A percentile compares a stretch with the other conserved stretches of the same genome.
Conservation (phyloP, 2,113 vertebrate species). For the Neotragus moschatus region DNA sequence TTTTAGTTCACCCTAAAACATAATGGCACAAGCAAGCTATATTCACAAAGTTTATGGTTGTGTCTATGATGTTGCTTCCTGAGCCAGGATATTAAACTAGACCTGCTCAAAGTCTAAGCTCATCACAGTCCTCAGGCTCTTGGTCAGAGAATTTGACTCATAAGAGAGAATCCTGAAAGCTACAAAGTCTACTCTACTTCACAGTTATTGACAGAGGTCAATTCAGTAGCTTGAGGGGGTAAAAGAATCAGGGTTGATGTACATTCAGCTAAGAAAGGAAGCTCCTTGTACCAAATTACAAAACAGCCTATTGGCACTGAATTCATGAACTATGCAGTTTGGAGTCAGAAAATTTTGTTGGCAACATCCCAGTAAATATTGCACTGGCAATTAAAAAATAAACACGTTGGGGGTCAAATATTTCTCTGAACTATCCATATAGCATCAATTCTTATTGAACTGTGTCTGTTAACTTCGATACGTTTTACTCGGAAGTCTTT, state of each 20-base stretch:
- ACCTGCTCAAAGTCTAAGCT: background rate
- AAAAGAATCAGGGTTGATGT: background rate
- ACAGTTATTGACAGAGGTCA: background rate
- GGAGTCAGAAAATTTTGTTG: background rate
- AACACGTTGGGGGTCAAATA: background rate
- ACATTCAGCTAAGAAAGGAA: background rate
- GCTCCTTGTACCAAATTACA: background rate
- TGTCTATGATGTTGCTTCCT: background rate
- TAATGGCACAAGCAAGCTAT: background rate
- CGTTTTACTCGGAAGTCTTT: background rate
- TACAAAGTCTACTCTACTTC: background rate
- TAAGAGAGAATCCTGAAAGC: background rate
- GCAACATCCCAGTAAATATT: background rate
- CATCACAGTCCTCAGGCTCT: background rate
- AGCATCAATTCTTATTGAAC: background rate
- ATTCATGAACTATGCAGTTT: background rate
- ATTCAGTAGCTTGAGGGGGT: background rate
- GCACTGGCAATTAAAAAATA: background rate
- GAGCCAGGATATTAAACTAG: background rate
- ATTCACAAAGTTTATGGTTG: background rate
- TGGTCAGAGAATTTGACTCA: background rate
- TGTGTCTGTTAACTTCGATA: background rate
- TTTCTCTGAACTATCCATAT: background rate
- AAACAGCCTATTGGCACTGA: background rate
- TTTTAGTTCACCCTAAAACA: background rate